A percentile compares a stretch with the other conserved stretches of the same genome.
Conservation (phyloP, 1,140 invertebrate genomes). For the Bombus impatiens region DNA sequence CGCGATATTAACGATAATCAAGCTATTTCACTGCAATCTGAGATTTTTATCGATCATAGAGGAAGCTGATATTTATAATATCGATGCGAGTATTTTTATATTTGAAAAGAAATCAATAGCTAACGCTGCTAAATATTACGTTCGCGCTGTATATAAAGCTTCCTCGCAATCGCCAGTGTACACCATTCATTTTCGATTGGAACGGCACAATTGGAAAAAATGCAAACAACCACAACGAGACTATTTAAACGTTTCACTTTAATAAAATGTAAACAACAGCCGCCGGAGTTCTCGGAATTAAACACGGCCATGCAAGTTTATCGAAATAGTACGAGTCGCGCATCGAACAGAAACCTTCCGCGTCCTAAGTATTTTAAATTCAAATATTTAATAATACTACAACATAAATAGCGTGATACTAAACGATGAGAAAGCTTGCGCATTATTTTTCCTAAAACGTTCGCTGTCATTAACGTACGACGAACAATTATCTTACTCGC, state of each 20-base stretch:
- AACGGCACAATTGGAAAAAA: neutral
- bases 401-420: neutral
- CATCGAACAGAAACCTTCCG: neutral
- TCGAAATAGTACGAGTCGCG: neutral
- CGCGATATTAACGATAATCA: neutral
- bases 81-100: neutral
- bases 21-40: neutral
- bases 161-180: neutral
- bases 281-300: neutral
- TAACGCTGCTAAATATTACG: neutral
- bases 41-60: neutral
- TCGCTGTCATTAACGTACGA: neutral
- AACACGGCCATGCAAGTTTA: neutral
- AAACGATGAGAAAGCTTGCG: neutral
- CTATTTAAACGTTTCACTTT: neutral
- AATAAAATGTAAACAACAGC: neutral
- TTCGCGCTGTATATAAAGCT: neutral
- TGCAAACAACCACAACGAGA: neutral
- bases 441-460: neutral
- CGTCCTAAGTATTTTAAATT: neutral
- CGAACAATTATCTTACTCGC: neutral
- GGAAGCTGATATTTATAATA: constrained; percentile 11
- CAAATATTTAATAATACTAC: neutral
- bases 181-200: neutral
- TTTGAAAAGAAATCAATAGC: constrained; percentile 9